phyloP scores from a whole-genome alignment of 2,113 vertebrate genomes.

The Prunella himalayana region DNA sequence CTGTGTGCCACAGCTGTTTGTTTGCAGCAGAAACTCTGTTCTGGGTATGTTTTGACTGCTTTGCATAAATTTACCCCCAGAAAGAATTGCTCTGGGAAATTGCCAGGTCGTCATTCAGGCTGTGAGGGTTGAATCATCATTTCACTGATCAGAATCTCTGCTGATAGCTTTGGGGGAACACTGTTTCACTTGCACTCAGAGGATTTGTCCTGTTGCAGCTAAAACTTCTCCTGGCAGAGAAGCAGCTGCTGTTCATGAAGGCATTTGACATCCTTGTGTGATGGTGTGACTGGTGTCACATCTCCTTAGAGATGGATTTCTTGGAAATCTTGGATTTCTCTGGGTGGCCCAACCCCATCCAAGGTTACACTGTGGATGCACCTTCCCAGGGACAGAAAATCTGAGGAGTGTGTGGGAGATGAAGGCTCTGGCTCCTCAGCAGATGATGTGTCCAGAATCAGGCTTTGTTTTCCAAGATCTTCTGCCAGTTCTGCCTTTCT shows the following conservation, averaged over 20 bases:
- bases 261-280: background rate
- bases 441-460: background rate
- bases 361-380: background rate
- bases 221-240: background rate
- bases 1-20: background rate
- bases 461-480: background rate
- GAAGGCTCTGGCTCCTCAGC: background rate
- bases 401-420: rapidly evolving
- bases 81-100: background rate
- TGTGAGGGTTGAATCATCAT: background rate
- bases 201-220: background rate
- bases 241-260: background rate
- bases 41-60: background rate
- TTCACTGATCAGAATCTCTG: background rate
- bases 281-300: background rate
- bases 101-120: background rate
- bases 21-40: background rate
- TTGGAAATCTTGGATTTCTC: background rate
- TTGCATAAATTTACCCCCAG: background rate
- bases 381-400: background rate
- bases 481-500: background rate
- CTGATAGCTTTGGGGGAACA: background rate
- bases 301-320: background rate
- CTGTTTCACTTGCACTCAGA: background rate
- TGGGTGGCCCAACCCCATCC: background rate